Conservation (phyloP, 2,113 vertebrate species). For the Haplotaxodon microlepis region DNA sequence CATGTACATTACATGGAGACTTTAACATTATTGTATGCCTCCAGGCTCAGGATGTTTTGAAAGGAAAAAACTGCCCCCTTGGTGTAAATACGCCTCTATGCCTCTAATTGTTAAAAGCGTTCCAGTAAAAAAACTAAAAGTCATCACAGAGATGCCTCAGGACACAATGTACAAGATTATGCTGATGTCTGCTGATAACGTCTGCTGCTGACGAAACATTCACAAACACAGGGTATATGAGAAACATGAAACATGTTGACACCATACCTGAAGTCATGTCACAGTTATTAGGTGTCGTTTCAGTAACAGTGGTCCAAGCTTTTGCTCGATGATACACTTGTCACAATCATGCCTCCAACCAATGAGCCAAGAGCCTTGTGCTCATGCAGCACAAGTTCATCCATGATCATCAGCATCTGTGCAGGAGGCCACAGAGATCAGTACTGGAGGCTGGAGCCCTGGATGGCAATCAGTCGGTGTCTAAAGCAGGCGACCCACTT, state of each 20-base stretch:
- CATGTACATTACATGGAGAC: not conserved
- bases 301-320: not conserved
- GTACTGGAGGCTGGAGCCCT: not conserved
- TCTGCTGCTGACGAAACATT: not conserved
- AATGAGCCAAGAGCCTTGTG: not conserved
- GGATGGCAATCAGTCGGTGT: not conserved
- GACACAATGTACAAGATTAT: not conserved
- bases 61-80: not conserved
- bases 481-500: rapidly evolving
- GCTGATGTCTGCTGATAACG: not conserved
- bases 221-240: not conserved
- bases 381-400: not conserved
- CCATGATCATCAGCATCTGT: not conserved
- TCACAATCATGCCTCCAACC: not conserved
- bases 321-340: not conserved
- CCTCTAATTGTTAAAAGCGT: not conserved
- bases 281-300: not conserved
- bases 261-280: not conserved
- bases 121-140: not conserved
- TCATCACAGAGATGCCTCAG: not conserved
- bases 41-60: not conserved
- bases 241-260: not conserved
- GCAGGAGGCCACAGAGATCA: not conserved
- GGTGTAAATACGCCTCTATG: not conserved
- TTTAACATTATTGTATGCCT: not conserved